Conservation (phyloP, 2,888 invertebrate species). For the Fissipunctia ypsillon region DNA sequence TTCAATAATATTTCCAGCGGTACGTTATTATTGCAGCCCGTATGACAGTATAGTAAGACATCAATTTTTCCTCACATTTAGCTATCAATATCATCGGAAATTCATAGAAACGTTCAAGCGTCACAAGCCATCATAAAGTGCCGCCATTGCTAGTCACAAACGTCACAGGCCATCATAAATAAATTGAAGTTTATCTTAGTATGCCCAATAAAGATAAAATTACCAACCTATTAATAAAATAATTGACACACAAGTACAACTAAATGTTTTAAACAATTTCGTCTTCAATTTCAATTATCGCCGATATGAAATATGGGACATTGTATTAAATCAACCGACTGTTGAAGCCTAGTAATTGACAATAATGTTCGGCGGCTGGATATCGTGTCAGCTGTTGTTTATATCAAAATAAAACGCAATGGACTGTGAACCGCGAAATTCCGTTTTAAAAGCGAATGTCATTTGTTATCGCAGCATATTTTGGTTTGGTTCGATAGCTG, state of each 20-base stretch:
- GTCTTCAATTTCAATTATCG: constrained; percentile 5
- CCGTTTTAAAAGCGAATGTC: constrained; percentile 64
- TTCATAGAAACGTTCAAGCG: not conserved
- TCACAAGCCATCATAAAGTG: not conserved
- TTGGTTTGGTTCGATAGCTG: constrained; percentile 32
- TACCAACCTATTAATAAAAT: constrained; percentile 2
- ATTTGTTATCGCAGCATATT: constrained; percentile 60
- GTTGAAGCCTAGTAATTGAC: constrained; percentile 65
- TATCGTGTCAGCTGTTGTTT: constrained; percentile 40
- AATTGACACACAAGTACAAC: constrained; percentile 26
- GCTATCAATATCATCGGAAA: not conserved
- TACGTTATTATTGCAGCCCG: not conserved
- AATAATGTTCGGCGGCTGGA: constrained; percentile 56
- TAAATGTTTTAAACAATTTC: constrained; percentile 47
- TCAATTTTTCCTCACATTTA: not conserved
- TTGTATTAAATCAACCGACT: constrained; percentile 63
- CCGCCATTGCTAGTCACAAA: not conserved
- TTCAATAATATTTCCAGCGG: not conserved
- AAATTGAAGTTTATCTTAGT: too few species aligned
- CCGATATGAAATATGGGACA: constrained; percentile 58
- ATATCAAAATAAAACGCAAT: constrained; percentile 64
- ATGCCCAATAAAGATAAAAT: not conserved
- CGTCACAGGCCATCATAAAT: not conserved
- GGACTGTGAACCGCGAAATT: constrained; percentile 60
- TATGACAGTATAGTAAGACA: not conserved